A percentile compares a stretch with the other conserved stretches of the same genome.
Evolutionary conservation across 2,113 vertebrate species (phyloP).

Genomic region (Lophius piscatorius): DNA sequence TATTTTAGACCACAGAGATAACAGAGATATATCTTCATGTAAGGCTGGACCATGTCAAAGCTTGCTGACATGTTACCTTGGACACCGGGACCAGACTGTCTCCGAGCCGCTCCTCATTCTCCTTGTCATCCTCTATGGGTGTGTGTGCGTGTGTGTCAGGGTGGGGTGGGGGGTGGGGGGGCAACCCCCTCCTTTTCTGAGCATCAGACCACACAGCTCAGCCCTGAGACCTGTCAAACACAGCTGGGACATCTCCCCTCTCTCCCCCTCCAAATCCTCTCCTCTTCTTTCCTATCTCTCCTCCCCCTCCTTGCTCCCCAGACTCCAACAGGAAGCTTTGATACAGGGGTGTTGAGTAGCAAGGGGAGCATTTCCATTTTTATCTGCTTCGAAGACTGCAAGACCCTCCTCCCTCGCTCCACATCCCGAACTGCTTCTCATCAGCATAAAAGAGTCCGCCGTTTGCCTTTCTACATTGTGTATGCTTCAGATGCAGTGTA

Average conservation of each 20-base stretch:
- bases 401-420: slow-evolving; percentile 57
- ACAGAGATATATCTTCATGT: slow-evolving; percentile 45
- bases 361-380: slow-evolving; percentile 74
- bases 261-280: neutral
- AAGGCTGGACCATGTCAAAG: slow-evolving; percentile 57
- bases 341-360: slow-evolving; percentile 68
- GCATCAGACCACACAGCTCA: slow-evolving; percentile 78
- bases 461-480: slow-evolving; percentile 46
- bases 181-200: slow-evolving; percentile 35
- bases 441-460: slow-evolving; percentile 71
- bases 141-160: slow-evolving; percentile 12
- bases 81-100: slow-evolving; percentile 54
- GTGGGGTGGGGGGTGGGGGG: neutral
- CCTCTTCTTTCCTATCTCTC: slow-evolving; percentile 23
- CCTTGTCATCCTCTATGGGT: neutral
- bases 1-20: too few relatives aligned
- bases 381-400: slow-evolving; percentile 69
- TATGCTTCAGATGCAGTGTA: slow-evolving; percentile 46
- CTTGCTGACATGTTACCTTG: slow-evolving; percentile 67
- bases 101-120: slow-evolving; percentile 15
- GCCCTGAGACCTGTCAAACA: slow-evolving; percentile 77
- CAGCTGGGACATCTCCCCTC: slow-evolving; percentile 75
- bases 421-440: slow-evolving; percentile 59
- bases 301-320: slow-evolving; percentile 62
- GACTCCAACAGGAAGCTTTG: slow-evolving; percentile 73